phyloP scores from a whole-genome alignment of 2,888 invertebrate genomes.

The Thymelicus acteon region DNA sequence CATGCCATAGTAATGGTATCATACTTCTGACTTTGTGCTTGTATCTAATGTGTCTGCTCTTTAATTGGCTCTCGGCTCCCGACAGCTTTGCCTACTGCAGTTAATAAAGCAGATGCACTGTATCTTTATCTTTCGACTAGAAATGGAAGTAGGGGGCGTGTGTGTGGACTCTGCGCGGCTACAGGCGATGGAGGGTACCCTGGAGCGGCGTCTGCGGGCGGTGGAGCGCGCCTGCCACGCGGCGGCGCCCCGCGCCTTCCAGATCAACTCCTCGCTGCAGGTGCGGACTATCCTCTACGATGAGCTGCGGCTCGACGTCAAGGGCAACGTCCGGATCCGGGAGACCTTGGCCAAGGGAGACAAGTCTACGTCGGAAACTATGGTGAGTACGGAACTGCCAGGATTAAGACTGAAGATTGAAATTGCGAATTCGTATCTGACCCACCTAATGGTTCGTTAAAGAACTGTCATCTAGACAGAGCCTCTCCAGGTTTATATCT shows the following conservation, averaged over 20 bases:
- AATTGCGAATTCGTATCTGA: too few species aligned
- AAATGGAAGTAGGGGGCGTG: conserved; percentile 73
- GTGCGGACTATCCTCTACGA: conserved; percentile 74
- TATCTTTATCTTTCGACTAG: conserved; percentile 46
- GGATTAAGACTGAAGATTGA: not conserved
- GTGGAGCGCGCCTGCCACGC: conserved; percentile 67
- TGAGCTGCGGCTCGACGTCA: conserved; percentile 70
- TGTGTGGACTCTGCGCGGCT: conserved; percentile 62
- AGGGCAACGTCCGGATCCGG: conserved; percentile 63
- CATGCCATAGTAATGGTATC: too few species aligned
- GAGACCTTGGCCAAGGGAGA: conserved; percentile 65
- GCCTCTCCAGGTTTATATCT: too few species aligned
- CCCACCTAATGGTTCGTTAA: too few species aligned
- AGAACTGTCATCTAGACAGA: too few species aligned
- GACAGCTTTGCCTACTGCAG: too few species aligned
- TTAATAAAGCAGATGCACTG: too few species aligned
- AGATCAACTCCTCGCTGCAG: conserved; percentile 71
- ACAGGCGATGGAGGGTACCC: conserved; percentile 61
- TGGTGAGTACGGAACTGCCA: conserved; percentile 54
- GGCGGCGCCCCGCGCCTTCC: conserved; percentile 70
- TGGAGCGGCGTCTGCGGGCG: conserved; percentile 57
- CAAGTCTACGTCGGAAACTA: conserved; percentile 76
- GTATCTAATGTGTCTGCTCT: too few species aligned
- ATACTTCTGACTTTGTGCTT: too few species aligned
- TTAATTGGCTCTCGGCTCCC: too few species aligned